Conservation (phyloP, 2,113 vertebrate species). For the Parotia lawesii region DNA sequence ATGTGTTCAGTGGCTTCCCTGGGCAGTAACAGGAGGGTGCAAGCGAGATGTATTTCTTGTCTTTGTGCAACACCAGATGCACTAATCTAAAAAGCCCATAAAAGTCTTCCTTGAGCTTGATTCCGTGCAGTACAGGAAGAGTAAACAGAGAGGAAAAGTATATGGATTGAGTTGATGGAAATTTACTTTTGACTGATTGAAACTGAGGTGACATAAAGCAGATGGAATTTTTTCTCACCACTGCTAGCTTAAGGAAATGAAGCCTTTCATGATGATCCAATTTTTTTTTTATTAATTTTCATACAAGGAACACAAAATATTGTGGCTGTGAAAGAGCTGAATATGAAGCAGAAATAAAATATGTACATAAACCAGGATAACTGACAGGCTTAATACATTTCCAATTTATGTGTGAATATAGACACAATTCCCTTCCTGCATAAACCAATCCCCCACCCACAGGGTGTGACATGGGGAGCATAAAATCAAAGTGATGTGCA, state of each 20-base stretch:
- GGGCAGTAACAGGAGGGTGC: neutral
- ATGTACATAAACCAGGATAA: conserved; percentile 46
- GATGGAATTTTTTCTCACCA: conserved; percentile 49
- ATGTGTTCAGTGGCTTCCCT: neutral
- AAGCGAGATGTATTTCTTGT: neutral
- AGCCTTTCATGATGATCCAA: conserved; percentile 55
- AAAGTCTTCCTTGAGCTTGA: conserved; percentile 8
- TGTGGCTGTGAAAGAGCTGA: conserved; percentile 46
- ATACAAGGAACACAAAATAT: conserved; percentile 57
- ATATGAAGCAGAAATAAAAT: conserved; percentile 55
- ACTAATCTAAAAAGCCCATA: conserved; percentile 13
- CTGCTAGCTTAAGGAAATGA: conserved; percentile 63
- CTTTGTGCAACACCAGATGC: neutral
- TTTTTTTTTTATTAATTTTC: conserved; percentile 54
- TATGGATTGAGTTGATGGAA: conserved; percentile 50
- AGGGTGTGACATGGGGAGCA: neutral
- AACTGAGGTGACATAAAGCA: conserved; percentile 56
- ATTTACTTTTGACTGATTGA: conserved; percentile 61
- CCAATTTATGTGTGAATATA: conserved; percentile 43
- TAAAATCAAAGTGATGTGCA: neutral
- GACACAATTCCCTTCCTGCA: neutral
- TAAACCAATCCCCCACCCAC: neutral
- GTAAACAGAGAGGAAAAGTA: conserved; percentile 50
- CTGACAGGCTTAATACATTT: conserved; percentile 56
- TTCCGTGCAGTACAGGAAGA: neutral